Evolutionary conservation across 2,888 invertebrate species (phyloP), one percentile per base, ranked within the genome.

Genomic region (Terebella lapidaria): DNA sequence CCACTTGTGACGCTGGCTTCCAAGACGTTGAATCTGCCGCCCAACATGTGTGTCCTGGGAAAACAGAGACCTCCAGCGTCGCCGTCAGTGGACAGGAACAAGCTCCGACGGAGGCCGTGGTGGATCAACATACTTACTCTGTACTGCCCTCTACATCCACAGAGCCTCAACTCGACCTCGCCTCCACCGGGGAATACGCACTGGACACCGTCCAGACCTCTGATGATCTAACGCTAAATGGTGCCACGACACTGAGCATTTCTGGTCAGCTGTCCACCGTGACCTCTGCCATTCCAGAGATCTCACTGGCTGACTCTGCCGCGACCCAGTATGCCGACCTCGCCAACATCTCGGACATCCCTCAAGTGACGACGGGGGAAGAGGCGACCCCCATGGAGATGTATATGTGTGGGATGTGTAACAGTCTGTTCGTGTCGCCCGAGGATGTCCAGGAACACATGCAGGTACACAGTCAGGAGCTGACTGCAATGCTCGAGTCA

Each of bases 361-460:
- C n/a, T n/a, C n/a, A n/a, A n/a, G n/a, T n/a, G 42, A 10, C 10
- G 42, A 35, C 42, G 24, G 49, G 18, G 15, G 49, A 22, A 22
- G 49, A 49, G 49, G 10, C 15, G 15, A 26, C 10, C 10, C 15
- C 53, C 27, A 28, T 53, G 27, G 53, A 53, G 29, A 56, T 56
- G 56, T 56, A 56, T 28, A 56, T 56, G 56, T 56, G 56, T 47
- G 56, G 56, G 4, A n/a, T 56, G 47, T 56, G 56, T 47, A 45
- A 47, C 28, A 47, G 27, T 20, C 27, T 56, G 27, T 46, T 47
- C 27, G 47, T 26, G 26, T 26, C 46, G 1, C 56, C 24, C 4
- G 26, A 46, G 26, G 56, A 56, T 5, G 28, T 56, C 26, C 45
- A 56, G 46, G 27, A 25, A 10, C 56, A 56, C 56, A 24, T 56